Conservation (phyloP, 2,113 vertebrate genomes). For the Empidonax traillii region DNA sequence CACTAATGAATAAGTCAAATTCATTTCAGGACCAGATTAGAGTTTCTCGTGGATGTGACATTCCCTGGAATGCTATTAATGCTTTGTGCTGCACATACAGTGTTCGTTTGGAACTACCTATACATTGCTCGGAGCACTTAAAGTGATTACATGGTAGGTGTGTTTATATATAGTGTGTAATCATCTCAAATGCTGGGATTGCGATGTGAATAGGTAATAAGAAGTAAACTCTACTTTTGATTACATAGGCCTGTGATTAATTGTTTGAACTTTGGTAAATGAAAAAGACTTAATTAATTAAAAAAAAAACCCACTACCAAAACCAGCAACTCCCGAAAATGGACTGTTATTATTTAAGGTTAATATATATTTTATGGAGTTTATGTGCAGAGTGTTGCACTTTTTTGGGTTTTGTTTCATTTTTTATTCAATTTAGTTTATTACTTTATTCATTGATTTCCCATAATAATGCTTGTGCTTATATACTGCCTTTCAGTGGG, state of each 20-base stretch:
- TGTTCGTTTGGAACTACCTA: background rate
- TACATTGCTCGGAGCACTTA: background rate
- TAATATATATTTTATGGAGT: background rate
- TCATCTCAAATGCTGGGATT: conserved; percentile 60
- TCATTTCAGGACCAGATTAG: conserved; percentile 2
- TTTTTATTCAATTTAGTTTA: conserved; percentile 11
- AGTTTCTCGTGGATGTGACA: background rate
- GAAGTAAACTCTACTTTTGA: conserved; percentile 56
- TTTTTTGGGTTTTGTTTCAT: background rate
- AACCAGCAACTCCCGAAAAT: background rate
- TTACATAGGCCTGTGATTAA: conserved; percentile 57
- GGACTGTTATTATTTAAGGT: background rate
- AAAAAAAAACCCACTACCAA: background rate
- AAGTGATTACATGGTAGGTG: background rate
- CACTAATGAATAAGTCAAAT: conserved; percentile 45
- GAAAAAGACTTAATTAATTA: conserved; percentile 8
- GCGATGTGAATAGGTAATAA: conserved; percentile 38
- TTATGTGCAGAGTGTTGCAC: background rate
- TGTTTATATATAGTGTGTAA: conserved; percentile 59
- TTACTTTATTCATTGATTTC: conserved; percentile 61
- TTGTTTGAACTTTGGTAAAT: conserved; percentile 47
- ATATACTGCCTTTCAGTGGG: conserved; percentile 20
- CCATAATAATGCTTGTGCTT: conserved; percentile 7
- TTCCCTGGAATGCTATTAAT: background rate
- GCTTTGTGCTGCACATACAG: background rate